Conservation (phyloP, 2,797 vertebrate genomes). For the Gymnothorax reevesii region DNA sequence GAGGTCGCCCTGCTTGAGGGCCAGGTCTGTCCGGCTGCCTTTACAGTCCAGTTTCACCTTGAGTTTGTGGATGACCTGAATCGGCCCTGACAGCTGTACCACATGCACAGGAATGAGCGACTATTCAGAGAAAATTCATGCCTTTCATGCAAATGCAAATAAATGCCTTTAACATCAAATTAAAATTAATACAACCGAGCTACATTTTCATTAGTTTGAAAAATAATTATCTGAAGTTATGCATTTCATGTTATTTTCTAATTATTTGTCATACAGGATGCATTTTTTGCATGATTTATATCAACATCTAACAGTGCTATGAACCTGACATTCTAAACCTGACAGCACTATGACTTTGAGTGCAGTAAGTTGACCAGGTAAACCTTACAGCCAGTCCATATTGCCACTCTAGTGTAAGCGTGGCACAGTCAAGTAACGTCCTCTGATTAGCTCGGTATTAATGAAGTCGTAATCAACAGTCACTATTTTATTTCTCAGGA, state of each 20-base stretch:
- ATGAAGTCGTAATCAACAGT: not conserved
- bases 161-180: no score
- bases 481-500: not conserved
- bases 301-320: not conserved
- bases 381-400: not conserved
- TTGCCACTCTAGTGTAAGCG: not conserved
- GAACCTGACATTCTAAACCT: no score
- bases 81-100: conserved; percentile 73
- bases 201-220: no score
- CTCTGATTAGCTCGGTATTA: not conserved
- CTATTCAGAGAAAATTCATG: no score
- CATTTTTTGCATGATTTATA: not conserved
- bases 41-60: conserved; percentile 73
- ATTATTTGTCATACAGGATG: no score
- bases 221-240: no score
- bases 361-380: no score
- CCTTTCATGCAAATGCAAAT: no score
- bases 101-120: conserved; percentile 25
- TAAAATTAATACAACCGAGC: not conserved
- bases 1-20: conserved; percentile 79
- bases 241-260: no score
- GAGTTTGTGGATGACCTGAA: conserved; percentile 79
- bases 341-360: no score
- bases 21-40: conserved; percentile 81
- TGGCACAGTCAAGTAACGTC: not conserved